Base-by-base conservation (phyloP, 2,113 vertebrate genomes). In the Cairina moschata region DNA sequence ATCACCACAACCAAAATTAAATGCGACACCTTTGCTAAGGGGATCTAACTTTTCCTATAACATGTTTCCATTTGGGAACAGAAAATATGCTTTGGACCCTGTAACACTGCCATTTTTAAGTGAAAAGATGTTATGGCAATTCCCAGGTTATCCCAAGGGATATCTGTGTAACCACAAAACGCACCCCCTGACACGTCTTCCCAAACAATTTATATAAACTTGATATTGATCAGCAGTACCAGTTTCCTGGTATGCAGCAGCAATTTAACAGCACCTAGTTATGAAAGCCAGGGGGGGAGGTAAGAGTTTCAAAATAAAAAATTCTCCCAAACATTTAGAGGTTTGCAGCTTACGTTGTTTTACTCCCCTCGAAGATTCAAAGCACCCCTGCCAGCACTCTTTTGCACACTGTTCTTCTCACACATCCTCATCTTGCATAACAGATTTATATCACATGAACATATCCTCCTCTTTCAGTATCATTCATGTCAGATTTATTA, bases 341-440 rank as follows among this genome's bases (percentile, higher is more conserved):
- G 38, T 81, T 91, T 86, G 68, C 85, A 84, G 72, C 46, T 87
- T 85, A 46, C 0, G 0, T 42, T 69, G 78, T 23, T 96, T 91
- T 83, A 83, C 36, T 91, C 82, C 81, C 38, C 20, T 76, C 42
- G 34, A 95, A 73, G 78, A 83, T 90, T 56, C 67, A 62, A 72
- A 68, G 58, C 74, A 82, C 69, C 86, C 20, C 69, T 91, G 69
- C 52, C 91, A 84, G 69, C 3, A 4, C n/a, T 91, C 87, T 86
- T 74, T 48, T 93, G 21, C 28, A 54, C 85, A 72, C 76, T 68
- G 52, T 62, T 93, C 90, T 90, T 93, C 93, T 96, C 88, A 95
- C 95, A 95, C 95, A 93, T 94, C 69, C 91, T 88, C 76, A 26
- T 93, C 83, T 84, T 89, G 83, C 82, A 81, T 69, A 95, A 88